Base-by-base conservation (phyloP, 2,888 invertebrate species). In the Drosophila vallismaia region DNA sequence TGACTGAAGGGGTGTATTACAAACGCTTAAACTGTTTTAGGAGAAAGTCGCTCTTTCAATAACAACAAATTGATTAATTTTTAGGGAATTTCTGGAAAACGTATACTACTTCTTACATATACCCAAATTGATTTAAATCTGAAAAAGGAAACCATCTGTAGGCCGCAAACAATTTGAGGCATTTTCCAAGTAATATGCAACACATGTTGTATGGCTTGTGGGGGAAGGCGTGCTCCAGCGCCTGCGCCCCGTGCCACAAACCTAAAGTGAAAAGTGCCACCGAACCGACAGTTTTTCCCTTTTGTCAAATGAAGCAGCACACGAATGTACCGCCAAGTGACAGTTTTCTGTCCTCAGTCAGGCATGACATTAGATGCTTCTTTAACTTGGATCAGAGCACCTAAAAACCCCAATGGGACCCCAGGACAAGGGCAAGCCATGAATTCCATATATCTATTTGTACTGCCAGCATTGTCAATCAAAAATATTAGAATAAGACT, bases 121-220 rank as follows among this genome's bases (percentile, higher is more conserved):
- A 40, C 46, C 7, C 6, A 29, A 14, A 31, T 1, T 1, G 26
- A 40, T 12, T 8, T 24, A 9, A 26, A 59, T 40, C n/a, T 24
- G 2, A 14, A 26, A 10, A 4, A 31, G 29, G 12, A 29, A 59
- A 24, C 46, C 72, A 55, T 58, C 42, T 64, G 63, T 60, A 74
- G 54, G 71, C 68, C 71, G 63, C 74, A 81, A 62, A 79, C 76
- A 68, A 84, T 85, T 78, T 59, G 63, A 78, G 74, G 80, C 84
- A 82, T 85, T 87, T 84, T 84, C 88, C 88, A 87, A 87, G 84
- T 84, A 84, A 84, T 84, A 84, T 87, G 86, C 84, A 87, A 87
- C 84, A 84, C 83, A 87, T 84, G 84, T 85, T 76, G 58, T 46
- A 44, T 45, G 38, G 46, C 33, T 10, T 14, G 40, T 46, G 48